Percentiles rank a stretch among this genome's conserved stretches.
Evolutionary conservation across 1,140 invertebrate species (phyloP).

Genomic region (Nasonia giraulti): DNA sequence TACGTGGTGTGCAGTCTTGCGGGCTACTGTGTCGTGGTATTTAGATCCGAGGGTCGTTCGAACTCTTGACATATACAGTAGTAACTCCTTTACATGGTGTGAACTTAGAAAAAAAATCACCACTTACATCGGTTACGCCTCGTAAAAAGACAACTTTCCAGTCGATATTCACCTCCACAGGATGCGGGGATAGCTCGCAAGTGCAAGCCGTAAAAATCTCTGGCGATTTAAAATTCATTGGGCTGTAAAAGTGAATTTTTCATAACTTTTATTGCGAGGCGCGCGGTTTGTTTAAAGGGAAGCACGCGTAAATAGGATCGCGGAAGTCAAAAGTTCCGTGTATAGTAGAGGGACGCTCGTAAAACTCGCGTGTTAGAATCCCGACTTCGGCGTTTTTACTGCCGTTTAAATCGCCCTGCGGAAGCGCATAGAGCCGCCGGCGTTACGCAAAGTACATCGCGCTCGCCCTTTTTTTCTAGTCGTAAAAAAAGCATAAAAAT

Average conservation of each 20-base stretch:
- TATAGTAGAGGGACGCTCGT: background rate
- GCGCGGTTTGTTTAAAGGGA: background rate
- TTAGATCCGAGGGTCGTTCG: background rate
- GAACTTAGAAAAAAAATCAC: too few relatives aligned
- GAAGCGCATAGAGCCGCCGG: background rate
- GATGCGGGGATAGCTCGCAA: background rate
- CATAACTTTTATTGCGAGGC: background rate
- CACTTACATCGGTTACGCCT: background rate
- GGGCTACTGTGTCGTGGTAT: background rate
- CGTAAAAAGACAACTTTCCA: background rate
- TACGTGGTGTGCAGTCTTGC: too few relatives aligned
- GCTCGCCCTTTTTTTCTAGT: background rate
- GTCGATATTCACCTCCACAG: background rate
- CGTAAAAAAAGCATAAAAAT: constrained; percentile 31
- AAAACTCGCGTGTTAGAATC: constrained; percentile 26
- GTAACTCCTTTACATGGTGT: too few relatives aligned
- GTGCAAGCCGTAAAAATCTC: background rate
- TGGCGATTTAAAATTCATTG: background rate
- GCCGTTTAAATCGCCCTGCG: constrained; percentile 18
- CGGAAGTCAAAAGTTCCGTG: background rate
- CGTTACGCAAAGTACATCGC: background rate
- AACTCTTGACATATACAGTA: too few relatives aligned
- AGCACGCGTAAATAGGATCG: constrained; percentile 15
- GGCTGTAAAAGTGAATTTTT: background rate
- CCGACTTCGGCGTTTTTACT: constrained; percentile 10